These are phyloP conservation scores for Bradypodion pumilum DNA, from an alignment of 2,797 vertebrate genomes.

Conservation along the genomic window DNA sequence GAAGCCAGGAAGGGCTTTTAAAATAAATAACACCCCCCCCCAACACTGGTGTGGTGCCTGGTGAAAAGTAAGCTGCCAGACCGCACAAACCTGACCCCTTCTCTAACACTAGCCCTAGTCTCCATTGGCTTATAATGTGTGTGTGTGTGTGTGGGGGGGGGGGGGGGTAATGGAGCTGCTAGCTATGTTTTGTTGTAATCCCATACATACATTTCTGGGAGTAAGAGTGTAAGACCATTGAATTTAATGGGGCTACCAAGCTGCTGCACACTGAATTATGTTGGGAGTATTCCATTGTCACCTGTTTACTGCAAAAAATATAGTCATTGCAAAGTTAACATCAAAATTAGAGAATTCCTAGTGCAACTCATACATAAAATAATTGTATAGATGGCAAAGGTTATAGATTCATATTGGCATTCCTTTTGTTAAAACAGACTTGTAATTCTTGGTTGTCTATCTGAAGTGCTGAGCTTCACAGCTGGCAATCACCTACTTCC, in stretches of 20 bases:
- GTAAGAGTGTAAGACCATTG: not conserved
- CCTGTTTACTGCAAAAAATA: not conserved
- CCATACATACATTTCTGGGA: not conserved
- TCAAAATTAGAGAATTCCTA: not conserved
- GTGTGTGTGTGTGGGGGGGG: too few species aligned
- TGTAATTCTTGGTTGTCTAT: constrained; percentile 30
- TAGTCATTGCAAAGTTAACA: not conserved
- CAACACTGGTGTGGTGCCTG: too few species aligned
- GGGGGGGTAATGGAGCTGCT: not conserved
- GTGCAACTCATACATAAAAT: too few species aligned
- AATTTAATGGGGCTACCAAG: not conserved
- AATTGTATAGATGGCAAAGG: not conserved
- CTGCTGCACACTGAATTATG: too few species aligned
- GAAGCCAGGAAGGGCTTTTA: too few species aligned
- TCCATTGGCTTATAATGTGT: not conserved
- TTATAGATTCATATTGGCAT: constrained; percentile 13
- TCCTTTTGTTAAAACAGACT: constrained; percentile 10
- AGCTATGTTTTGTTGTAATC: not conserved
- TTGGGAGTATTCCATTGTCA: not conserved
- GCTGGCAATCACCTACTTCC: constrained; percentile 5
- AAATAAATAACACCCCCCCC: too few species aligned
- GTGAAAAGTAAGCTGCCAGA: too few species aligned
- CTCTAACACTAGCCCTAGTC: not conserved
- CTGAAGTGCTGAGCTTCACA: constrained; percentile 20
- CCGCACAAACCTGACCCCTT: too few species aligned